Conservation (phyloP, 1,140 invertebrate genomes). For the Cydia amplana region DNA sequence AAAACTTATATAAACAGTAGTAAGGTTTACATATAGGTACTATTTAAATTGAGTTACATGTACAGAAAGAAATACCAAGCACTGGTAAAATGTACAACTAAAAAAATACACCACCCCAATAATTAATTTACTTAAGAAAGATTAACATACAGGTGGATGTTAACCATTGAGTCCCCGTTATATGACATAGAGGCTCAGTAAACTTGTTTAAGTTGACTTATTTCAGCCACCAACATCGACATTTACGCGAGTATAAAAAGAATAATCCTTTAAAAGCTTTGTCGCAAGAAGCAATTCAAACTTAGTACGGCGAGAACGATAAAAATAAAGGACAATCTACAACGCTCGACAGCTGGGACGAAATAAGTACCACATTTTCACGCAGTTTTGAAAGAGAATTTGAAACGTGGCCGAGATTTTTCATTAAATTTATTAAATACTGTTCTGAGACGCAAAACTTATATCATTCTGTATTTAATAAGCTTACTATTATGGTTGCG, state of each 20-base stretch:
- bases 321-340: conserved; percentile 2
- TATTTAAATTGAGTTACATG: too few species aligned
- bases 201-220: conserved; percentile 1
- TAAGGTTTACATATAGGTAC: too few species aligned
- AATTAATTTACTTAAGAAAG: too few species aligned
- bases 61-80: too few species aligned
- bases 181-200: background rate
- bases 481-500: too few species aligned
- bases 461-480: too few species aligned
- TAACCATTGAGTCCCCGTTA: background rate
- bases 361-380: background rate
- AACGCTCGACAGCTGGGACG: background rate
- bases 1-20: too few species aligned
- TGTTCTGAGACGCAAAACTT: too few species aligned
- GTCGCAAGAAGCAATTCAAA: conserved; percentile 18
- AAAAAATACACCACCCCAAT: too few species aligned
- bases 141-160: too few species aligned
- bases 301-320: conserved; percentile 6
- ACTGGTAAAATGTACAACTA: too few species aligned
- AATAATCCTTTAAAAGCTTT: conserved; percentile 9
- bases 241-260: background rate
- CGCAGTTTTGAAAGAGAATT: background rate
- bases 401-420: background rate
- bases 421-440: too few species aligned
- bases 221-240: background rate